Evolutionary conservation across 2,888 invertebrate genomes (phyloP).

Genomic region (Cantharis lateralis): DNA sequence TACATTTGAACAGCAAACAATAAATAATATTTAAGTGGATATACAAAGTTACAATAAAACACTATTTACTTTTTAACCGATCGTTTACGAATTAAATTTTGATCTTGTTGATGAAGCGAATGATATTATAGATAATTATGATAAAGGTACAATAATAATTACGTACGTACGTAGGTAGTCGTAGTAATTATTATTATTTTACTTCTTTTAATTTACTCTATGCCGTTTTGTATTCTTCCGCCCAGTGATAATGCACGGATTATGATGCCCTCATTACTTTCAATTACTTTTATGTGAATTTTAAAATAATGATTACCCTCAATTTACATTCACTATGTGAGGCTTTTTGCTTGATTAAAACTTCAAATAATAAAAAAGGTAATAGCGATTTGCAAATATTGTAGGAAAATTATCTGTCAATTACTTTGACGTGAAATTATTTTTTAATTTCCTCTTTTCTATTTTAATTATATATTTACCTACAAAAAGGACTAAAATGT

Average conservation of each 20-base stretch:
- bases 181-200: not conserved
- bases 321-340: constrained; percentile 49
- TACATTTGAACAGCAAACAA: not conserved
- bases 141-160: no score
- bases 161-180: no score
- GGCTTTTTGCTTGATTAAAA: constrained; percentile 53
- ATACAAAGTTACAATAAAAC: not conserved
- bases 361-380: not conserved
- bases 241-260: not conserved
- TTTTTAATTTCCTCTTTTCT: not conserved
- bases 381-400: not conserved
- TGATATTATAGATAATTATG: no score
- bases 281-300: constrained; percentile 53
- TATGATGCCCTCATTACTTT: constrained; percentile 48
- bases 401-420: not conserved
- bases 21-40: not conserved
- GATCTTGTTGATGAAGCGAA: no score
- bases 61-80: not conserved
- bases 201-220: not conserved
- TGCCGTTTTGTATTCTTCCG: not conserved
- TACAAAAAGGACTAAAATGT: not conserved
- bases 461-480: not conserved
- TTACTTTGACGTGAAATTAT: not conserved
- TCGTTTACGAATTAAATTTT: not conserved
- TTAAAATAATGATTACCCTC: constrained; percentile 49